A percentile compares a stretch with the other conserved stretches of the same genome.
phyloP scores from a whole-genome alignment of 2,888 invertebrate species.

The Empis stercorea region DNA sequence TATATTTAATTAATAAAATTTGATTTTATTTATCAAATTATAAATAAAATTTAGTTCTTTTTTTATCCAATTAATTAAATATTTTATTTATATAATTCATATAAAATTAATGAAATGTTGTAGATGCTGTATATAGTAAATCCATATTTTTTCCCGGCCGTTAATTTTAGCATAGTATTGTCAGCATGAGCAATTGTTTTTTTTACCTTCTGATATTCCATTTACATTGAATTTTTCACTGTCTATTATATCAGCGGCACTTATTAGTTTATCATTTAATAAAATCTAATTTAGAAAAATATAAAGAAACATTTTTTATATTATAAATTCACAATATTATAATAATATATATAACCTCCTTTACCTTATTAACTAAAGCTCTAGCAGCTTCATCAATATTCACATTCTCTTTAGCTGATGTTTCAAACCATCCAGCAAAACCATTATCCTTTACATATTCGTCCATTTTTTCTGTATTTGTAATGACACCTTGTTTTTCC shows the following conservation, averaged over 20 bases:
- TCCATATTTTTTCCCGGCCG: too few relatives aligned
- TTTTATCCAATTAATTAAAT: too few relatives aligned
- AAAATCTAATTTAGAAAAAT: constrained; percentile 47
- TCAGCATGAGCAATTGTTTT: constrained; percentile 16
- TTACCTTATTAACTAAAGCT: constrained; percentile 81
- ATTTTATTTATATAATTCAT: too few relatives aligned
- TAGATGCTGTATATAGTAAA: too few relatives aligned
- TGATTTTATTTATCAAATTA: too few relatives aligned
- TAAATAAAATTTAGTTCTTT: too few relatives aligned
- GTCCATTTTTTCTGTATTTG: constrained; percentile 73
- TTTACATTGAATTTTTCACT: constrained; percentile 54
- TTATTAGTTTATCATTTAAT: constrained; percentile 62
- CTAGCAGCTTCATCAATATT: constrained; percentile 93
- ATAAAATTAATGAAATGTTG: too few relatives aligned
- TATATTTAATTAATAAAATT: too few relatives aligned
- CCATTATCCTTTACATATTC: constrained; percentile 86
- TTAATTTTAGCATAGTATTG: constrained; percentile 1
- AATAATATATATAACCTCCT: too few relatives aligned
- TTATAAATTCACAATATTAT: too few relatives aligned
- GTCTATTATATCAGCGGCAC: constrained; percentile 53
- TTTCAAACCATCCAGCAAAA: constrained; percentile 91
- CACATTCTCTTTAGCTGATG: constrained; percentile 90
- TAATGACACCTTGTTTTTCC: constrained; percentile 78
- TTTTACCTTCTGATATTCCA: constrained; percentile 4
- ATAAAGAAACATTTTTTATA: too few relatives aligned